These are phyloP conservation scores for Hormaphis cornu DNA, from an alignment of 1,140 invertebrate genomes.

Conservation along the genomic window DNA sequence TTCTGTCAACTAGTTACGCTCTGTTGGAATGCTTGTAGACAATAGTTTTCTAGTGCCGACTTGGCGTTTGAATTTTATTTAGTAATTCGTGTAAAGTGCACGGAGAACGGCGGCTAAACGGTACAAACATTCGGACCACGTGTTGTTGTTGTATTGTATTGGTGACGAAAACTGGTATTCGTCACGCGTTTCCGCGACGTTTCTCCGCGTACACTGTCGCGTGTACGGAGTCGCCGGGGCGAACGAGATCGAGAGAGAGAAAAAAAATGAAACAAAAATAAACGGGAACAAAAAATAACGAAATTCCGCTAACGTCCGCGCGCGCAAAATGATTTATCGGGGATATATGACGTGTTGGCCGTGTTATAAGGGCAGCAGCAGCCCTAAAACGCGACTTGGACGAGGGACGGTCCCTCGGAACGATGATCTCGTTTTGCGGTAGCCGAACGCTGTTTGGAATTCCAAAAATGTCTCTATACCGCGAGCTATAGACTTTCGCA, in stretches of 20 bases:
- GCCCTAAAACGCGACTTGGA: neutral
- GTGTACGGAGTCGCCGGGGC: neutral
- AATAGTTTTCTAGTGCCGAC: too few species aligned
- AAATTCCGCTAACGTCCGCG: neutral
- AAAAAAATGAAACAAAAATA: neutral
- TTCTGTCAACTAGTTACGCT: too few species aligned
- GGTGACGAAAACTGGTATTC: too few species aligned
- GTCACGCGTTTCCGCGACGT: too few species aligned
- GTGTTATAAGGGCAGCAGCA: too few species aligned
- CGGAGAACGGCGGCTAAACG: too few species aligned
- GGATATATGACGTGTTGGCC: neutral
- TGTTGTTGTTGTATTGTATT: too few species aligned
- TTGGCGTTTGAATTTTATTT: too few species aligned
- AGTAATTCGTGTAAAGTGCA: too few species aligned
- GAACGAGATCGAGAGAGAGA: neutral
- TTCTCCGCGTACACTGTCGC: too few species aligned
- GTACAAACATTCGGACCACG: too few species aligned
- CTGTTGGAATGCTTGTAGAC: too few species aligned
- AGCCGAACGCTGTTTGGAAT: conserved; percentile 1
- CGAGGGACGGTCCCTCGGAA: neutral
- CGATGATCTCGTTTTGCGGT: neutral
- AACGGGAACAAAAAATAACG: conserved; percentile 15
- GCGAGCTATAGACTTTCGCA: neutral
- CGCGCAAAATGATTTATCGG: conserved; percentile 7
- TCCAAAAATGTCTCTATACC: neutral